Evolutionary conservation across 2,113 vertebrate genomes (phyloP), one percentile per base, ranked within the genome.

Genomic region (Gobius niger): DNA sequence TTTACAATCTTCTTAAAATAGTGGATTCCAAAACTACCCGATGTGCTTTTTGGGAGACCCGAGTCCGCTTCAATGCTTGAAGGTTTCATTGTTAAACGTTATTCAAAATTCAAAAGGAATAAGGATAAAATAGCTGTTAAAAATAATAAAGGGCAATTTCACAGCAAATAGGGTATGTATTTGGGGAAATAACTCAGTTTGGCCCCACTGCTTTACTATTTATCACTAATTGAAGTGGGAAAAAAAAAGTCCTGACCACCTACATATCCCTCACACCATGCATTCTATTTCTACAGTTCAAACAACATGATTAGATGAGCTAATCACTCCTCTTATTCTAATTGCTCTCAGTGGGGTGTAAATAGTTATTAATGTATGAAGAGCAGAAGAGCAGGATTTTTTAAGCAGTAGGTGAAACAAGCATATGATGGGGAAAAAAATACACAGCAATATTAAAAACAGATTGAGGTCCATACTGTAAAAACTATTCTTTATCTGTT

Each of bases 341-440:
- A 93, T 90, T 92, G 86, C 84, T 72, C 88, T 83, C 89, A 89
- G 89, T 86, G 73, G 88, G 89, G 80, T 89, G 87, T 88, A 87
- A 92, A 88, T 80, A 90, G 83, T 87, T 88, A 85, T 91, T 85
- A 88, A 83, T 19, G 75, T 77, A 83, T 76, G 74, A 82, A 87
- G 83, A 75, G 77, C 66, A 67, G 24, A 34, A 34, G 24, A 34
- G 24, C 24, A 34, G 82, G 85, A 84, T 85, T 87, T 87, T 85
- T 70, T 84, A 68, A 82, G 57, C 63, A 78, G 57, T 65, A 79
- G 71, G 46, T 71, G 71, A 64, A 67, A 68, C 52, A 50, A 49
- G 65, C 44, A 74, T 24, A 24, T 24, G 24, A 24, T 3, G 24
- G 24, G 24, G 24, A 3, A 3, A 24, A 63, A 77, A 59, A 51